Base-by-base conservation (phyloP, 2,888 invertebrate genomes). In the Pachydiplax longipennis region DNA sequence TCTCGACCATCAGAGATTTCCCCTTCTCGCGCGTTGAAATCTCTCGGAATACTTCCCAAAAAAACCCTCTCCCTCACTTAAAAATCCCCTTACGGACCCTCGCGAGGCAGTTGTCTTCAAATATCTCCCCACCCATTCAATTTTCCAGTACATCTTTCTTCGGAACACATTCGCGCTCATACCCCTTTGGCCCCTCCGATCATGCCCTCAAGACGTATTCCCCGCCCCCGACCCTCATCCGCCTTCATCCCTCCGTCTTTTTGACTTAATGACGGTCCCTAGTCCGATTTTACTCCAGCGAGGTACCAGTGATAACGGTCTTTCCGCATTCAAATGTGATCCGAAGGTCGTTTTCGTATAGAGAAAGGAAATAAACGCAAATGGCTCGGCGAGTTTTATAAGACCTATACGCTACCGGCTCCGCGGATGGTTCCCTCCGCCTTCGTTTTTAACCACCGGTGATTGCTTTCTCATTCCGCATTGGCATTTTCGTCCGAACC, bases 311-410 rank as follows among this genome's bases (percentile, higher is more conserved):
- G 83, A 83, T 83, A 53, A 83, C 83, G 58, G 83, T 83, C 83
- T 83, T 83, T 83, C 83, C 58, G 53, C 83, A 83, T 83, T 83
- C 83, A 83, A 83, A 83, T 83, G 53, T n/a, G 83, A 58, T 83
- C 83, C 25, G 83, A 35, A 31, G 83, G 31, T 18, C 83, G 48
- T 83, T 83, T 31, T 18, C 8, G 35, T 44, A 48, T 31, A 18
- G 31, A n/a, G 53, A 31, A 48, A 25, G 15, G 53, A 83, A 83
- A 83, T 83, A 58, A 83, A 83, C 83, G 83, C 58, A 83, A 83
- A 83, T 83, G 83, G 83, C 15, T 31, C 31, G n/a, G 25, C 73
- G 73, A 31, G 73, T 73, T 73, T 73, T 73, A 73, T 73, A 73
- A 73, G 73, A 73, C 73, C 73, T 73, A 73, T 73, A 73, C 73